Base-by-base conservation (phyloP, 2,113 vertebrate genomes). In the Macroglossus sobrinus region DNA sequence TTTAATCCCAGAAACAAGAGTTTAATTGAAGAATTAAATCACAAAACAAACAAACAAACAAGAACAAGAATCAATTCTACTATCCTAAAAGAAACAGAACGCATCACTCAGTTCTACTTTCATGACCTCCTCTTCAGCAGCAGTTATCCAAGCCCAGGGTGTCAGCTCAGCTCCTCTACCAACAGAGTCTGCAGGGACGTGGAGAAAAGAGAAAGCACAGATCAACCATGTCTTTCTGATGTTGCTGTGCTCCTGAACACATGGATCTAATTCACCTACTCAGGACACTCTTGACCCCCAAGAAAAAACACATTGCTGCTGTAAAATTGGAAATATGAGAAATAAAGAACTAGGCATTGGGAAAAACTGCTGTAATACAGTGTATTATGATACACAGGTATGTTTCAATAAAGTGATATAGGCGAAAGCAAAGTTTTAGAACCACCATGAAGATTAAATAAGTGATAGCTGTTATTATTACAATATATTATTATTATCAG, bases 11-110 rank as follows among this genome's bases (percentile, higher is more conserved):
- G 19, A 79, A 78, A 66, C 40, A 87, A 64, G 47, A 53, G 26
- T 53, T 66, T 78, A 91, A 93, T 30, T 81, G 53, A 89, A 91
- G 72, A 72, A 78, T 92, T 93, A 94, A 95, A 94, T 35, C 61
- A 33, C 87, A 63, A 59, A 59, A 61, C 19, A 66, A 92, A 47
- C 45, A 47, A 95, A 66, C 16, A 57, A 84, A 53, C n/a, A 92
- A 47, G 24, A 72, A 80, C 6, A 80, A 22, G 21, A 66, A 61
- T 45, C 7, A 45, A 64, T n/a, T 33, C 12, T 3, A 33, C 6
- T 4, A 13, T 50, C 43, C 59, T 55, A 63, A 92, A 84, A 80
- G 50, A 38, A 64, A 78, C 30, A 28, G 0, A 1, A 78, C 4
- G 9, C 14, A 45, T n/a, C 53, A 26, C 18, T 76, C n/a, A n/a